Evolutionary conservation across 1,140 invertebrate genomes (phyloP).

Genomic region (Tetramorium simillimum): DNA sequence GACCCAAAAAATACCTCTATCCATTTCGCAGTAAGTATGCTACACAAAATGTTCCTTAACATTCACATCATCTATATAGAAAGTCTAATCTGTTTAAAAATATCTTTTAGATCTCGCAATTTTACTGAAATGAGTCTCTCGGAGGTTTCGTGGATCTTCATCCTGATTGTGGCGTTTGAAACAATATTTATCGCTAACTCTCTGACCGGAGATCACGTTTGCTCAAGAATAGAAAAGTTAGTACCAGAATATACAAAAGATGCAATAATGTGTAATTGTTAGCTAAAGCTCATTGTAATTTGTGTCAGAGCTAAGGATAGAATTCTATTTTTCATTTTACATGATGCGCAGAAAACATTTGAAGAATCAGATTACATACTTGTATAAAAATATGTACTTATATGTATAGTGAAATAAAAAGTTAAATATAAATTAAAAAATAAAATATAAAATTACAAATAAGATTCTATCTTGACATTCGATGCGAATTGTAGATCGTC

Average conservation of each 20-base stretch:
- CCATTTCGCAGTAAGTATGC: slow-evolving; percentile 1
- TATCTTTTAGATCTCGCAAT: slow-evolving; percentile 8
- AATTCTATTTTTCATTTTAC: not conserved
- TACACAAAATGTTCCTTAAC: not conserved
- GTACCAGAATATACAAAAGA: slow-evolving; percentile 46
- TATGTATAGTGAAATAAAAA: not conserved
- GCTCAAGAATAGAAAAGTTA: slow-evolving; percentile 83
- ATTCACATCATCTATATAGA: not conserved
- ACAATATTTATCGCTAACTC: slow-evolving; percentile 77
- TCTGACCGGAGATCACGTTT: slow-evolving; percentile 82
- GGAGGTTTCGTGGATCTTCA: slow-evolving; percentile 23
- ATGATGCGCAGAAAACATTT: not conserved
- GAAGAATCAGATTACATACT: not conserved
- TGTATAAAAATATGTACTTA: not conserved
- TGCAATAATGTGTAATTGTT: not conserved
- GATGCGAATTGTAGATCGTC: not conserved
- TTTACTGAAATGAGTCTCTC: slow-evolving; percentile 57
- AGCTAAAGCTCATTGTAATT: not conserved
- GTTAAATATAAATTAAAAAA: not conserved
- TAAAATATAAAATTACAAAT: no score
- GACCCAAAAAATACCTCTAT: not conserved
- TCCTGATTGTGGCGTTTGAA: not conserved
- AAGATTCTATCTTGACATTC: not conserved
- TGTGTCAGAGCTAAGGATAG: not conserved
- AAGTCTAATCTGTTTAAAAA: not conserved